Evolutionary conservation across 2,888 invertebrate genomes (phyloP).

Genomic region (Tipula confusa): DNA sequence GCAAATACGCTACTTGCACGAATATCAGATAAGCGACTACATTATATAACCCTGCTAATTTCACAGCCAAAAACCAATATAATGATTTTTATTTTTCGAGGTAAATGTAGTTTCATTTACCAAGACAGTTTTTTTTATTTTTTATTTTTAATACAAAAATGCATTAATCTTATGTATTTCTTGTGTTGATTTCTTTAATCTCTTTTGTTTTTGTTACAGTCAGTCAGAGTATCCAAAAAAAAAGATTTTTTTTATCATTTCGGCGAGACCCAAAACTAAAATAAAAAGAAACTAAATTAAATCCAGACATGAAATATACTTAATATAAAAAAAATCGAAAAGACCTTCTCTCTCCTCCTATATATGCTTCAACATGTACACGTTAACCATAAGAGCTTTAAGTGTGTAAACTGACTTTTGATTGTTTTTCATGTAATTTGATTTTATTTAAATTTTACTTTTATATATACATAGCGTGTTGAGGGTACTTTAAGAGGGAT

Average conservation of each 20-base stretch:
- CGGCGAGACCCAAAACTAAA: background rate
- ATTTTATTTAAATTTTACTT: background rate
- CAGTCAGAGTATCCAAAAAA: background rate
- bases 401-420: background rate
- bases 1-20: background rate
- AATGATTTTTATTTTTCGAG: background rate
- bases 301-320: background rate
- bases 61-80: background rate
- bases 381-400: background rate
- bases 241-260: background rate
- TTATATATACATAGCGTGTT: background rate
- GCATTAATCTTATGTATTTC: conserved; percentile 20
- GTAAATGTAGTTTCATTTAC: conserved; percentile 8
- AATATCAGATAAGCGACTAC: background rate
- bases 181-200: conserved; percentile 25
- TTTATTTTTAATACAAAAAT: background rate
- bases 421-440: background rate
- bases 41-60: background rate
- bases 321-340: background rate
- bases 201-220: conserved; percentile 14
- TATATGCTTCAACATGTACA: background rate
- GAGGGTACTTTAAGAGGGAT: too few relatives aligned
- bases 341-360: background rate
- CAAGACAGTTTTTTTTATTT: background rate
- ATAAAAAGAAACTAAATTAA: background rate